Conservation (phyloP, 1,140 invertebrate genomes). For the Pseudachorutes palmiensis region DNA sequence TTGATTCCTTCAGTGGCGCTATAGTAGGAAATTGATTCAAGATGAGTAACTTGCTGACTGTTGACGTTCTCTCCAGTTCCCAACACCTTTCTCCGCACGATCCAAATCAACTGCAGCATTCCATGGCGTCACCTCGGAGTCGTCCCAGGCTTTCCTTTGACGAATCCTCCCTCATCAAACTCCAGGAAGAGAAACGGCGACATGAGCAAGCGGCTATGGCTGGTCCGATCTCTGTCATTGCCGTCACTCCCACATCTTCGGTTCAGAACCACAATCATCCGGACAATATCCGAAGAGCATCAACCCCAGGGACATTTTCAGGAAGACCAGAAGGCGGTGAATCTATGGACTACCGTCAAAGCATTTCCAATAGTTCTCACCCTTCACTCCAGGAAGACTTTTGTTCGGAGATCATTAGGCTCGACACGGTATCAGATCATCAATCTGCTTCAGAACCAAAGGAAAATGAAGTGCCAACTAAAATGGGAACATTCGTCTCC, state of each 20-base stretch:
- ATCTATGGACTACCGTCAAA: conserved; percentile 11
- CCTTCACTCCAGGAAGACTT: conserved; percentile 38
- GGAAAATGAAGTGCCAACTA: conserved; percentile 5
- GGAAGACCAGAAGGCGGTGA: not conserved
- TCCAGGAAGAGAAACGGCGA: conserved; percentile 14
- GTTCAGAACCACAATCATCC: not conserved
- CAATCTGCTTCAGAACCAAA: conserved; percentile 5
- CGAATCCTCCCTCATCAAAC: conserved; percentile 24
- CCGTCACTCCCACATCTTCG: not conserved
- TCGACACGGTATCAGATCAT: conserved; percentile 26
- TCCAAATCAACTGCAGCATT: conserved; percentile 7
- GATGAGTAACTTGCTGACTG: conserved; percentile 4
- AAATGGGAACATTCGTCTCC: conserved; percentile 21
- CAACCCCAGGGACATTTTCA: conserved; percentile 13
- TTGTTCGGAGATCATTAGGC: conserved; percentile 38
- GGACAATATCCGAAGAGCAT: conserved; percentile 8
- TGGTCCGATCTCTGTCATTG: not conserved
- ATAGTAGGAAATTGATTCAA: not conserved
- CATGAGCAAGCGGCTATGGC: not conserved
- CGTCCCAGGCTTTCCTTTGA: conserved; percentile 31
- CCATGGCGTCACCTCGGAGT: conserved; percentile 17
- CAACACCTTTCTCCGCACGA: not conserved
- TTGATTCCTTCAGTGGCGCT: not conserved
- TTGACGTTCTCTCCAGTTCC: not conserved
- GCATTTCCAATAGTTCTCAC: conserved; percentile 33